Evolutionary conservation across 37 sponge, comb jelly and placozoan genomes (phyloP), one percentile per base, ranked within the genome.

Genomic region (Eunapius fragilis): DNA sequence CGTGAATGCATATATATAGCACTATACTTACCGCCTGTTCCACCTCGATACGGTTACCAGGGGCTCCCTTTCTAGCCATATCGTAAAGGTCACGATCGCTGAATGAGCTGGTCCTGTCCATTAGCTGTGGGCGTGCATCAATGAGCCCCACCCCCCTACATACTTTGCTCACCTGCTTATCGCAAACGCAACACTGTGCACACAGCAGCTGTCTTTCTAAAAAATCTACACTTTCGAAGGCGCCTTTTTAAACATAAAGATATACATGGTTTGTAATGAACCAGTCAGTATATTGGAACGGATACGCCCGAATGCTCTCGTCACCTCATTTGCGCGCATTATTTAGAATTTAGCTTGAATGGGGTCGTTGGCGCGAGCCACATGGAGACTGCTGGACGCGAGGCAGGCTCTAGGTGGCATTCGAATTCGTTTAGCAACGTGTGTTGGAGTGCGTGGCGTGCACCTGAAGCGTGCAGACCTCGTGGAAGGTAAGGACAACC

Each of bases 401-500:
- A 41, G 41, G 6, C 41, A 41, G 6, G 6, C 6, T 17, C 19
- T 58, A 17, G 14, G 58, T 58, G 58, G 58, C 22, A 19, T 58
- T 19, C 1, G 58, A 58, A 17, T 17, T 58, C 58, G 6, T 17
- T 58, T 58, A 11, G 7, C 58, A 17, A 58, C 58, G 17, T 58
- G 7, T 58, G 58, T 9, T 11, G 47, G 47, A 4, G 47, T 17
- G 1, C 58, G 58, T 58, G 58, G 58, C 6, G 58, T 58, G 58
- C 58, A 58, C 58, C 6, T 19, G 45, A 75, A 83, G 31, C 11
- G 23, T 58, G 17, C 58, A 17, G 58, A 58, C 14, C 58, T 58
- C 14, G 58, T 17, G 14, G 17, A 17, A 2, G 45, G 38, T 25
- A 41, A 77, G 3, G 45, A 75, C 12, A 88, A 92, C 70, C 77